Evolutionary conservation across 1,140 invertebrate genomes (phyloP).

Genomic region (Bombus cullumanus): DNA sequence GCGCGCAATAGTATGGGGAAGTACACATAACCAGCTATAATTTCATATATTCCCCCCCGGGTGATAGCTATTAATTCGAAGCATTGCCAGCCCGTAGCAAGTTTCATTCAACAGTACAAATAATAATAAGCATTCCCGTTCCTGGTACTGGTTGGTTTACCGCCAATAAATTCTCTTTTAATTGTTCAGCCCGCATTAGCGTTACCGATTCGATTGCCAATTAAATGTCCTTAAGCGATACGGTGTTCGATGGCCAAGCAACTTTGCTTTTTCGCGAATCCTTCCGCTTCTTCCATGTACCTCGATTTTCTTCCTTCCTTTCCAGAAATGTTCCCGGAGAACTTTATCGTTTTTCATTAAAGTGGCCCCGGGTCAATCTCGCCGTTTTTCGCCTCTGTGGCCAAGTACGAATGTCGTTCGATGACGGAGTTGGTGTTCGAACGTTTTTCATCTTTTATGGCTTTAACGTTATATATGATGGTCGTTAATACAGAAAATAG

Average conservation of each 20-base stretch:
- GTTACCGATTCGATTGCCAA: slow-evolving; percentile 22
- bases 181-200: slow-evolving; percentile 31
- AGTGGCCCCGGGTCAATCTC: neutral
- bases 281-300: neutral
- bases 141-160: neutral
- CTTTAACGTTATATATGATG: neutral
- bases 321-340: neutral
- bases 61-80: slow-evolving; percentile 58
- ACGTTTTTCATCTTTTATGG: neutral
- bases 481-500: neutral
- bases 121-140: slow-evolving; percentile 54
- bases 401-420: neutral
- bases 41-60: slow-evolving; percentile 39
- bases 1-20: neutral
- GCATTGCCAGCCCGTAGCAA: slow-evolving; percentile 23
- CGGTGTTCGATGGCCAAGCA: neutral
- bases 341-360: slow-evolving; percentile 22
- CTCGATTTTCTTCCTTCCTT: neutral
- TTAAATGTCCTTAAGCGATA: slow-evolving; percentile 37
- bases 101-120: slow-evolving; percentile 48
- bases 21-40: slow-evolving; percentile 29
- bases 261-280: neutral
- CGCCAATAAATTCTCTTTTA: slow-evolving; percentile 50
- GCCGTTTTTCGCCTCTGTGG: neutral
- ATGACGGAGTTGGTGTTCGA: neutral